Evolutionary conservation across 2,113 vertebrate species (phyloP).

Genomic region (Platycercus adscitus): DNA sequence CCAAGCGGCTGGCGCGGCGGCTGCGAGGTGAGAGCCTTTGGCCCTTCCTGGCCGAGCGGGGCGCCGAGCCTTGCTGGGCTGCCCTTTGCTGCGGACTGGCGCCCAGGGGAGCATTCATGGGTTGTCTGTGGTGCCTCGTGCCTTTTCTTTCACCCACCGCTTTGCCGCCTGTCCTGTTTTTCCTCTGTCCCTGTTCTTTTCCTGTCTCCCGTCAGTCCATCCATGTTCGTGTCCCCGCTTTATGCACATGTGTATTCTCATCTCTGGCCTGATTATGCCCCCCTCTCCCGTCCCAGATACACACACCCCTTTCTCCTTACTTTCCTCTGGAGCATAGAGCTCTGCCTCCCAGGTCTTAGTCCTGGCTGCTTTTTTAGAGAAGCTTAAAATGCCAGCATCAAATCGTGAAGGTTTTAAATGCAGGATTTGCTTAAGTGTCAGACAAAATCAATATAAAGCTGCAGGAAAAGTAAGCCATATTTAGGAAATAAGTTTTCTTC

Average conservation of each 20-base stretch:
- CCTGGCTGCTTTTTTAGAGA: neutral
- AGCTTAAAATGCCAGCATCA: neutral
- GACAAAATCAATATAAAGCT: neutral
- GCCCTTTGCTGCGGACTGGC: neutral
- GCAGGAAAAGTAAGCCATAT: neutral
- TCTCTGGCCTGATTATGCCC: neutral
- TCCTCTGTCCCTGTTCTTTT: accelerated
- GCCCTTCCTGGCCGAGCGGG: neutral
- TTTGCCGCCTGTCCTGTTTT: neutral
- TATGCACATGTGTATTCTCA: accelerated
- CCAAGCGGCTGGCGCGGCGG: slow-evolving; percentile 74
- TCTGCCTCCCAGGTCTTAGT: accelerated
- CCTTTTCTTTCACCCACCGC: neutral
- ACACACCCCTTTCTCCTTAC: accelerated
- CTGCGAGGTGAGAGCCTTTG: slow-evolving; percentile 66
- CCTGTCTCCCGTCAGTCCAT: accelerated
- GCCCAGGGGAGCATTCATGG: neutral
- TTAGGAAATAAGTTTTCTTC: neutral
- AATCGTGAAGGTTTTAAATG: neutral
- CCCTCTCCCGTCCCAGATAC: neutral
- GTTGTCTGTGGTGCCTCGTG: too few relatives aligned
- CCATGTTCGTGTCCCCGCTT: neutral
- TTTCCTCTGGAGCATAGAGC: neutral
- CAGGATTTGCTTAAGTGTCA: neutral
- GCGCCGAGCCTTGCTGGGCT: neutral